Base-by-base conservation (phyloP, 2,888 invertebrate species). In the Encarsia formosa region DNA sequence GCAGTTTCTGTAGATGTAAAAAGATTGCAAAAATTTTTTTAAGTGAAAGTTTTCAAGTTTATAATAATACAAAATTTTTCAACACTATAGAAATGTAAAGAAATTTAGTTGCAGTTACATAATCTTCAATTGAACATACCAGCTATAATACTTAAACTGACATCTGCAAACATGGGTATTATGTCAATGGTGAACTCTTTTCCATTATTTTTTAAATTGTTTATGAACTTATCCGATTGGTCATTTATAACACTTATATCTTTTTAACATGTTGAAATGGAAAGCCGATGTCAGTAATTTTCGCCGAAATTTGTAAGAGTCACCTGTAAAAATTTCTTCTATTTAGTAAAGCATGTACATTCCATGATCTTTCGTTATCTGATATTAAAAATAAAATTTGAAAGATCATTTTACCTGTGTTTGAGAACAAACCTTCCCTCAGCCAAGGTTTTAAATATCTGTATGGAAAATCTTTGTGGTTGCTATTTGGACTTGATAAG, bases 231-330 rank as follows among this genome's bases (percentile, higher is more conserved):
- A 45, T 52, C 41, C 0, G 55, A 35, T 40, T 60, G 43, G 24
- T 46, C 43, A 6, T 49, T 49, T 16, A 46, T 58, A 15, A 56
- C 49, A 31, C 58, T 56, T 3, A 57, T 44, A 60, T 3, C 53
- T 55, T 41, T 54, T 59, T 8, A 58, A 49, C 26, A 59, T 52
- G 19, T 41, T 54, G 4, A 43, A 48, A 49, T 59, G 56, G 29
- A 61, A 61, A 0, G 57, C 57, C 2, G 58, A 57, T 38, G 54
- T 53, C 11, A 61, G 49, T 4, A 61, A 45, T 52, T 56, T 61
- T 15, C 60, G 38, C n/a, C 58, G 56, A 4, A 47, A 40, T 1
- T 52, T 49, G 58, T 59, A 61, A 41, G 44, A 55, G 3, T 41
- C 35, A 22, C 44, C 55, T 55, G 20, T 15, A n/a, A 35, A 35